Base-by-base conservation (phyloP, 2,888 invertebrate genomes). In the Heterodera filipjevi region DNA sequence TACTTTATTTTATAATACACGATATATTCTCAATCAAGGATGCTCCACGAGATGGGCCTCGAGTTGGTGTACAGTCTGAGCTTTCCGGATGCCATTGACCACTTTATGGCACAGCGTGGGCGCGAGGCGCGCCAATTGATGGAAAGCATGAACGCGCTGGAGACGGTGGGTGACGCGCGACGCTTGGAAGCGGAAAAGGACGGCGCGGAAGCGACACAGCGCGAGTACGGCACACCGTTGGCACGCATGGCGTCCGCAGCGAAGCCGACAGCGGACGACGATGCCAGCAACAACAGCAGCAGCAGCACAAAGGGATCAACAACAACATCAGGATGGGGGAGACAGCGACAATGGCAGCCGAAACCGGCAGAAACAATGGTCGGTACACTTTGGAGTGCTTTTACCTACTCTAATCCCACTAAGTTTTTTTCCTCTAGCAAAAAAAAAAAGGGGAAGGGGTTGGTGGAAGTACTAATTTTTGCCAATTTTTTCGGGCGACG, bases 11-110 rank as follows among this genome's bases (percentile, higher is more conserved):
- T n/a, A n/a, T n/a, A n/a, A n/a, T n/a, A n/a, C n/a, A n/a, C 39
- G n/a, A 32, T 35, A 49, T 49, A 16, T 86, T 87, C 49, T n/a
- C n/a, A n/a, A n/a, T n/a, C n/a, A 79, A 88, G 88, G 77, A 78
- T 89, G 71, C 79, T 85, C 39, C 82, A 83, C 39, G 87, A 89
- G 68, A 79, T 82, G 46, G 88, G 83, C 33, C 85, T 89, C 85
- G 86, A 89, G 73, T 80, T 89, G 78, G 84, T 89, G 14, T 84
- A 82, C 73, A 77, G 82, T 74, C 82, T 82, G 68, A 81, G 83
- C 39, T 89, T 89, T 70, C 84, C 86, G 10, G 84, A 86, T 14
- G 85, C 87, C 39, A 81, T 86, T 27, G 53, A 68, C 30, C 72
- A 79, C 35, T 84, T 77, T 46, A 39, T 84, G 76, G 70, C 81